Conservation (phyloP, 2,797 vertebrate species). For the Tiaroga cobitis region DNA sequence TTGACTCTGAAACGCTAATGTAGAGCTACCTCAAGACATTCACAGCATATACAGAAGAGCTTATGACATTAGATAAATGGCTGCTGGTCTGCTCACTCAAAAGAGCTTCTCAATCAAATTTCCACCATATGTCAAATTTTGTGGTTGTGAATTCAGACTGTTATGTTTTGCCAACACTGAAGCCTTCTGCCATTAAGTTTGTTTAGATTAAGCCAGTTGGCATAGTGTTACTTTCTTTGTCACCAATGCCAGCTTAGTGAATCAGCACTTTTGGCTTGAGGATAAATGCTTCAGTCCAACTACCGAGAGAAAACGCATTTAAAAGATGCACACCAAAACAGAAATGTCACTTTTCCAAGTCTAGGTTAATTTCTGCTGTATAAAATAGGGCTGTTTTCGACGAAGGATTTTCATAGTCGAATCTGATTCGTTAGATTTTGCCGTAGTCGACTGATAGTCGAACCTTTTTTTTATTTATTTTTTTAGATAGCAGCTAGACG, state of each 20-base stretch:
- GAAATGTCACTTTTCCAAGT: not conserved
- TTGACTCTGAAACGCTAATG: not conserved
- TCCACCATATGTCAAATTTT: slow-evolving; percentile 24
- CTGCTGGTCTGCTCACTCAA: not conserved
- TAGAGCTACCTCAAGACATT: slow-evolving; percentile 5
- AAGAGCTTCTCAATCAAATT: slow-evolving; percentile 17
- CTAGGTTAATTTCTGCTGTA: not conserved
- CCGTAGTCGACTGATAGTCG: too few species aligned
- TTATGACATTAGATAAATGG: slow-evolving; percentile 19
- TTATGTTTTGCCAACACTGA: slow-evolving; percentile 24
- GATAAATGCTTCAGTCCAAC: slow-evolving; percentile 5
- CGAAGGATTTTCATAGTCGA: too few species aligned
- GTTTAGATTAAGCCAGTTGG: slow-evolving; percentile 19
- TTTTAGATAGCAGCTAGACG: too few species aligned
- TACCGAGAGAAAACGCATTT: not conserved
- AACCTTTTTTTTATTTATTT: too few species aligned
- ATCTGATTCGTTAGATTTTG: too few species aligned
- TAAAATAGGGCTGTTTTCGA: too few species aligned
- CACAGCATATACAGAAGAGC: not conserved
- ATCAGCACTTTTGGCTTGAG: slow-evolving; percentile 29
- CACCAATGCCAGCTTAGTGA: slow-evolving; percentile 14
- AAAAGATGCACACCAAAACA: not conserved
- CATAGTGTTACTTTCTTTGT: slow-evolving; percentile 21
- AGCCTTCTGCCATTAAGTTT: not conserved
- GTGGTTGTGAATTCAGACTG: slow-evolving; percentile 8